These are phyloP conservation scores for Zapus hudsonius DNA, from an alignment of 2,113 vertebrate genomes.

Conservation along the genomic window DNA sequence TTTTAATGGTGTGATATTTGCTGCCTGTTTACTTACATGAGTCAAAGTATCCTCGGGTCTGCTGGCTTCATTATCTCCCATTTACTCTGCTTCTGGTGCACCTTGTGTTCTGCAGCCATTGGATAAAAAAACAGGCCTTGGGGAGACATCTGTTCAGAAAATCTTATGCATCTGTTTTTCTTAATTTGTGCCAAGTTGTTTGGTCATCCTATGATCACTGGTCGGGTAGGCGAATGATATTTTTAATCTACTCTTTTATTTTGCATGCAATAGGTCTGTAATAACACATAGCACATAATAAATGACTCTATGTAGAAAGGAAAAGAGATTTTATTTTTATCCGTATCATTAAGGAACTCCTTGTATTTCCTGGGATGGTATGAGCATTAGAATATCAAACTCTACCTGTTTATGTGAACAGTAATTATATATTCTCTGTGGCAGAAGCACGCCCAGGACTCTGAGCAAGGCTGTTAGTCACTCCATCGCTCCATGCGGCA, in stretches of 20 bases:
- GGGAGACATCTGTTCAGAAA: conserved; percentile 79
- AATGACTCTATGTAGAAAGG: background rate
- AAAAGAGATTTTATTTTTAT: conserved; percentile 74
- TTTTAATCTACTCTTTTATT: conserved; percentile 57
- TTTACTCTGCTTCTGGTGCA: conserved; percentile 72
- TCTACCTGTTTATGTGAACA: conserved; percentile 82
- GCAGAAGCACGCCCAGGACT: conserved; percentile 82
- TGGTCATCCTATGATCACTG: conserved; percentile 78
- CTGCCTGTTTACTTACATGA: conserved; percentile 75
- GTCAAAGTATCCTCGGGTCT: conserved; percentile 62
- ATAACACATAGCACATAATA: conserved; percentile 70
- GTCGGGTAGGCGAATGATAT: background rate
- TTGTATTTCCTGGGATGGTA: conserved; percentile 72
- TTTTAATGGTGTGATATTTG: conserved; percentile 72
- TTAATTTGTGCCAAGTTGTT: conserved; percentile 68
- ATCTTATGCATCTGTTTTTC: conserved; percentile 71
- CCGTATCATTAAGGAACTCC: conserved; percentile 65
- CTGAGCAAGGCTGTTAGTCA: conserved; percentile 84
- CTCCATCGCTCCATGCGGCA: conserved; percentile 85
- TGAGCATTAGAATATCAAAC: conserved; percentile 72
- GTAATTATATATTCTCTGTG: conserved; percentile 86
- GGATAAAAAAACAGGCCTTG: conserved; percentile 75
- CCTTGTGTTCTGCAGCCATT: conserved; percentile 67
- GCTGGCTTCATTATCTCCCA: conserved; percentile 74
- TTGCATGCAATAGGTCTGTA: conserved; percentile 57